These are phyloP conservation scores for Ceyx melanurus DNA, from an alignment of 2,113 vertebrate species.

Conservation along the genomic window DNA sequence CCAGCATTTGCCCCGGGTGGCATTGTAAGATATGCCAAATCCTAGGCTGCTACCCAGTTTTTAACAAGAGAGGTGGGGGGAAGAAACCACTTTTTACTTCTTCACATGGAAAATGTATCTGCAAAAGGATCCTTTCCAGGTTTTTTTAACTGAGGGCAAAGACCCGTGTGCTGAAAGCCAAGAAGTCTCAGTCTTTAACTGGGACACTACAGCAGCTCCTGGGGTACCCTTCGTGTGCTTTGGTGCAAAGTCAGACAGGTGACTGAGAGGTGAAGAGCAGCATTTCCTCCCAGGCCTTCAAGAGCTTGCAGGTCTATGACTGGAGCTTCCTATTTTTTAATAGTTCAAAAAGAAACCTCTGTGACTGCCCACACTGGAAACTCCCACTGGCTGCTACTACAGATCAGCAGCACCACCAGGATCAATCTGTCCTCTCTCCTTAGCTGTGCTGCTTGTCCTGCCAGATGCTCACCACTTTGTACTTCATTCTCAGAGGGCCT, in stretches of 20 bases:
- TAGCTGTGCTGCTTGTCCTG: neutral
- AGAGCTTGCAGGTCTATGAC: fast-evolving
- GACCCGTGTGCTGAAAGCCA: neutral
- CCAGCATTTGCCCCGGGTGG: neutral
- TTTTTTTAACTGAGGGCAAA: neutral
- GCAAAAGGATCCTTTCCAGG: neutral
- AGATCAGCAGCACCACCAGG: neutral
- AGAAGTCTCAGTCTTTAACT: neutral
- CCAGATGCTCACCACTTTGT: neutral
- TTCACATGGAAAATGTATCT: neutral
- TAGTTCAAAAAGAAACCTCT: neutral
- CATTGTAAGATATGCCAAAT: neutral
- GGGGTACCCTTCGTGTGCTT: neutral
- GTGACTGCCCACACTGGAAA: neutral
- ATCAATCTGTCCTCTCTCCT: neutral
- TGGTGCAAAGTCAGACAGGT: neutral
- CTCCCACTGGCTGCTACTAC: neutral
- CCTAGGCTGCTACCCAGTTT: neutral
- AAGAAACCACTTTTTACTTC: neutral
- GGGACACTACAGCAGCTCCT: neutral
- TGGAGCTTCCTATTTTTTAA: neutral
- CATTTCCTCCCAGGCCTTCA: neutral
- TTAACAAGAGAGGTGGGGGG: neutral
- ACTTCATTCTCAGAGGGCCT: neutral
- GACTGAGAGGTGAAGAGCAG: neutral